Evolutionary conservation across 2,113 vertebrate species (phyloP).

Genomic region (Chloebia gouldiae): DNA sequence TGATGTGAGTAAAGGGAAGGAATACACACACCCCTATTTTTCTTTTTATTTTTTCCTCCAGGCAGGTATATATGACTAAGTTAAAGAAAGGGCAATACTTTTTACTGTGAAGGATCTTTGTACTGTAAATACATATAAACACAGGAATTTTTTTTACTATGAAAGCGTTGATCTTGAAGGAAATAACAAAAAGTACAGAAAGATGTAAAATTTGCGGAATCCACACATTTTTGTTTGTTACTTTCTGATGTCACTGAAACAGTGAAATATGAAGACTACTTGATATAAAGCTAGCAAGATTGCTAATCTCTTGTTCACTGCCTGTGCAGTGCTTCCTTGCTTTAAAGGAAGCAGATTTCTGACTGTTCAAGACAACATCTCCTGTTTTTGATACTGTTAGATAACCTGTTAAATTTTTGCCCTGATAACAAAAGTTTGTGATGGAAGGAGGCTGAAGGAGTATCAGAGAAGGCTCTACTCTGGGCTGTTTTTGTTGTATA

Average conservation of each 20-base stretch:
- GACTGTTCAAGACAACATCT: neutral
- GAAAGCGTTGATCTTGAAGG: neutral
- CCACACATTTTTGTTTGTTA: neutral
- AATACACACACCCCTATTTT: rapidly evolving
- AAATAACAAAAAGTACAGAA: neutral
- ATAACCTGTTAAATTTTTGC: neutral
- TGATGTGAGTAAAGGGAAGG: neutral
- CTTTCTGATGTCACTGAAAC: neutral
- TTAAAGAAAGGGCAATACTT: neutral
- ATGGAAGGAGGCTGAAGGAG: neutral
- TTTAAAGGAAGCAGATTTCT: neutral
- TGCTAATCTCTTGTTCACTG: neutral
- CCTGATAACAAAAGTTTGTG: neutral
- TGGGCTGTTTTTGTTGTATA: neutral
- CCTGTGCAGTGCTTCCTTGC: neutral
- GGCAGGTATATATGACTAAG: neutral
- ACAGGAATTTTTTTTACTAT: neutral
- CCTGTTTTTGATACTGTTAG: neutral
- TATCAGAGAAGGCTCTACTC: neutral
- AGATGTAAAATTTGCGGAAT: neutral
- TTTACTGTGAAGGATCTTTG: neutral
- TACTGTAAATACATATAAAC: neutral
- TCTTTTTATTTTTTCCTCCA: neutral
- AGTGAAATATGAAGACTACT: neutral
- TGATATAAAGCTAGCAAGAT: neutral